Percentiles rank a stretch among this genome's conserved stretches.
Conservation (phyloP, 2,888 invertebrate species). For the Abscondita cerata region DNA sequence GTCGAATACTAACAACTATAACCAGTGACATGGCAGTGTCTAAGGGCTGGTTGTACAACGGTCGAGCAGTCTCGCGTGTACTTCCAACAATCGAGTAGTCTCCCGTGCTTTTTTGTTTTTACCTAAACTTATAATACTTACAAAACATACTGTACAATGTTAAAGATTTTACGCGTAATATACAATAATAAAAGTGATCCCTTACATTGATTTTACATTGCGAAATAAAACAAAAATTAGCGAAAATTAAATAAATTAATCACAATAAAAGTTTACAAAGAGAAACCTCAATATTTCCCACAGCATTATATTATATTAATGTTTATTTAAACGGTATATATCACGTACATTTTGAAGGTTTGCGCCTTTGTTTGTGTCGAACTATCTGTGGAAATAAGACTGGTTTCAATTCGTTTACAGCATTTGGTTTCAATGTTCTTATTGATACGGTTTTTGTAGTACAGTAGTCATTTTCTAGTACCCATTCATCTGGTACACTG, state of each 20-base stretch:
- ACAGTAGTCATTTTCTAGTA: slow-evolving; percentile 74
- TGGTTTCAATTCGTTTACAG: slow-evolving; percentile 63
- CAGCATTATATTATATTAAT: not conserved
- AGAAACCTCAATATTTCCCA: not conserved
- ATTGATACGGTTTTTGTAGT: slow-evolving; percentile 69
- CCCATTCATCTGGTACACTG: slow-evolving; percentile 89
- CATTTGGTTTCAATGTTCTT: slow-evolving; percentile 59
- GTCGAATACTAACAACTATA: slow-evolving; percentile 39
- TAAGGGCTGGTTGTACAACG: slow-evolving; percentile 41
- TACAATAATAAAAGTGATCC: slow-evolving; percentile 40
- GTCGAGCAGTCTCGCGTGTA: slow-evolving; percentile 39
- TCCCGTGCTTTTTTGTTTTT: slow-evolving; percentile 44
- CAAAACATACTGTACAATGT: slow-evolving; percentile 56
- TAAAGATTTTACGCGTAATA: slow-evolving; percentile 52
- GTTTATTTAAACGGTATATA: slow-evolving; percentile 26
- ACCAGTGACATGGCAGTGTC: slow-evolving; percentile 45
- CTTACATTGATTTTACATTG: slow-evolving; percentile 25
- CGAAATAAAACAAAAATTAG: slow-evolving; percentile 3
- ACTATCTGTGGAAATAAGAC: slow-evolving; percentile 59
- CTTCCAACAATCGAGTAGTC: slow-evolving; percentile 39
- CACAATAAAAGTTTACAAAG: slow-evolving; percentile 11
- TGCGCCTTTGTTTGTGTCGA: slow-evolving; percentile 57
- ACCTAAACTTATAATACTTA: slow-evolving; percentile 47
- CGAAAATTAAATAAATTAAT: slow-evolving; percentile 9
- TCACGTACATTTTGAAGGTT: slow-evolving; percentile 46